Conservation (phyloP, 1,140 invertebrate genomes). For the Hyles euphorbiae region DNA sequence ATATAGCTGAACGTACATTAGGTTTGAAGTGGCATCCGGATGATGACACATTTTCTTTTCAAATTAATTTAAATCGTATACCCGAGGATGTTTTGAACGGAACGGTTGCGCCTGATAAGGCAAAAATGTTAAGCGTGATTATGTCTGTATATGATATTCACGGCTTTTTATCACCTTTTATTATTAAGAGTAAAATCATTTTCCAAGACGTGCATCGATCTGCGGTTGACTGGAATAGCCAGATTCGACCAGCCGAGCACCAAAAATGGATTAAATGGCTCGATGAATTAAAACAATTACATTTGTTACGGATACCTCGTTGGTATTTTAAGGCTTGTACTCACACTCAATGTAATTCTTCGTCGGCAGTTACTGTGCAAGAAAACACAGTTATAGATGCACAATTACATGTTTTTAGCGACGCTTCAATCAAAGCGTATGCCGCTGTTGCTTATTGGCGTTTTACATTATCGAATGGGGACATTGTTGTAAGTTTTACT, state of each 20-base stretch:
- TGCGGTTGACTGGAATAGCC: conserved; percentile 47
- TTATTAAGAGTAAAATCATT: conserved; percentile 48
- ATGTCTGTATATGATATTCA: too few relatives aligned
- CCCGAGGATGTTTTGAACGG: too few relatives aligned
- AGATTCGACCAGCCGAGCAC: conserved; percentile 17
- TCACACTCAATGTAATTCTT: not conserved
- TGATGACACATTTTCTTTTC: too few relatives aligned
- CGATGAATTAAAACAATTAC: conserved; percentile 5
- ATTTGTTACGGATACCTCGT: not conserved
- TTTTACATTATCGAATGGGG: conserved; percentile 10
- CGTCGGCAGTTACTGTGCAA: not conserved
- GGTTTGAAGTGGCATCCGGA: too few relatives aligned
- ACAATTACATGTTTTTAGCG: conserved; percentile 30
- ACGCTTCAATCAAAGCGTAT: conserved; percentile 23
- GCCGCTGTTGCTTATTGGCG: conserved; percentile 27
- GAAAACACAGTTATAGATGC: conserved; percentile 2
- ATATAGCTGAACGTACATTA: too few relatives aligned
- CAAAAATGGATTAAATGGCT: conserved; percentile 20
- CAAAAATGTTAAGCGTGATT: too few relatives aligned
- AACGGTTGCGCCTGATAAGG: too few relatives aligned
- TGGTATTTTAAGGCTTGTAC: not conserved
- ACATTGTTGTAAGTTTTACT: conserved; percentile 20
- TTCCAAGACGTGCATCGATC: conserved; percentile 52
- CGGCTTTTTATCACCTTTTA: conserved; percentile 46
- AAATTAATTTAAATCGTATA: too few relatives aligned